Base-by-base conservation (phyloP, 2,888 invertebrate genomes). In the Oscheius myriophilus region DNA sequence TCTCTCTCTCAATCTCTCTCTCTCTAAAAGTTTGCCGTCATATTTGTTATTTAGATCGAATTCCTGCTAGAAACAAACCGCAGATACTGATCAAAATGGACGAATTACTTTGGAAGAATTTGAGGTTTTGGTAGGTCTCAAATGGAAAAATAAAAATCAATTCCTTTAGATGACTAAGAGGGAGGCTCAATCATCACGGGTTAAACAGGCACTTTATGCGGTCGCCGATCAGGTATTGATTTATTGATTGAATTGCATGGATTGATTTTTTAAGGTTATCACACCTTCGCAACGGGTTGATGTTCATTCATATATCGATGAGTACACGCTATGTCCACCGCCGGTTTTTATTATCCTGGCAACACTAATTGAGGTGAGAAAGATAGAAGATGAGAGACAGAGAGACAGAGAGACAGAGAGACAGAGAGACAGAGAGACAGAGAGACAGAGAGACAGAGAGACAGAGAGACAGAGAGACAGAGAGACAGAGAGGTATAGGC, bases 271-370 rank as follows among this genome's bases (percentile, higher is more conserved):
- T 43, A 18, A 64, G 64, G 46, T 69, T 42, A 63, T 63, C 33
- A 69, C 68, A 18, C 68, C 68, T 1, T 43, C 18, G 7, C 68
- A 69, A 25, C 18, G 26, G 16, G 63, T 69, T 12, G 67, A 73
- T 51, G 71, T 76, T 9, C 78, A 76, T 63, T 75, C 78, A 0
- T 80, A 80, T 52, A 75, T 80, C 33, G 76, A 80, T 57, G 67
- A 66, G 11, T 80, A 80, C 66, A 67, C 68, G 2, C 72, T 69
- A 12, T 69, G 91, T 87, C 97, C 96, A n/a, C 90, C 90, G 3
- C 97, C 97, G 0, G 86, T 97, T 66, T 93, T 95, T 86, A 95
- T 97, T 93, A 91, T 96, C 73, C 88, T 93, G 70, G 92, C 96
- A 83, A 94, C 94, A 2, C 82, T 95, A 69, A 89, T 94, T 79